Evolutionary conservation across 2,113 vertebrate genomes (phyloP), one percentile per base, ranked within the genome.

Genomic region (Pitta sordida): DNA sequence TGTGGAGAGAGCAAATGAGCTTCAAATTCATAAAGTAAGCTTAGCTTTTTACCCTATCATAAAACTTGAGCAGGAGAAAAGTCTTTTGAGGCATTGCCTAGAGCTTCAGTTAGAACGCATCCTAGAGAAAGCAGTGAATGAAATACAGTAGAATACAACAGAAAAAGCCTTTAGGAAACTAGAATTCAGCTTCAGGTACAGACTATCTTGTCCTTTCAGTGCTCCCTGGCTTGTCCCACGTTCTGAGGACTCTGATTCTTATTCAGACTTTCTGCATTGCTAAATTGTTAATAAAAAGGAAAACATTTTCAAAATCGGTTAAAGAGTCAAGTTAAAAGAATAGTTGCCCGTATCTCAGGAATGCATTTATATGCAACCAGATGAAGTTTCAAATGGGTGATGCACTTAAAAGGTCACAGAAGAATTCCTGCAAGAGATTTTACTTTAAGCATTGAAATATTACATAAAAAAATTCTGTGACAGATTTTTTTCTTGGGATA

Each of bases 211-310:
- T 78, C 37, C 32, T 90, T 85, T 77, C 41, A 48, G 21, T 52
- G 27, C 23, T 86, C 43, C 8, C 5, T 60, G n/a, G 3, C 30
- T 13, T 13, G 2, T 13, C 7, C 4, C 1, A 5, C 2, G 6
- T 5, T 26, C 18, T 0, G 2, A 70, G 46, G 46, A 14, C 27
- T 82, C 24, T 36, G 64, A 41, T 90, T 82, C 29, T 75, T 52
- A 39, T 79, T 79, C 90, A n/a, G 29, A 79, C 15, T 86, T 79
- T 71, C 58, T 83, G 39, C n/a, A 46, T 58, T 56, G 27, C 18
- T 55, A 32, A 79, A 58, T 52, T 49, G 39, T 65, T 70, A 43
- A 52, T 34, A 77, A 83, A 4, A 69, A 77, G 19, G 63, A 52
- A 64, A 88, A 16, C 9, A 49, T 39, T 39, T 23, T 80, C 6